These are phyloP conservation scores for Tyrannus savana DNA, from an alignment of 2,113 vertebrate genomes.

Conservation along the genomic window DNA sequence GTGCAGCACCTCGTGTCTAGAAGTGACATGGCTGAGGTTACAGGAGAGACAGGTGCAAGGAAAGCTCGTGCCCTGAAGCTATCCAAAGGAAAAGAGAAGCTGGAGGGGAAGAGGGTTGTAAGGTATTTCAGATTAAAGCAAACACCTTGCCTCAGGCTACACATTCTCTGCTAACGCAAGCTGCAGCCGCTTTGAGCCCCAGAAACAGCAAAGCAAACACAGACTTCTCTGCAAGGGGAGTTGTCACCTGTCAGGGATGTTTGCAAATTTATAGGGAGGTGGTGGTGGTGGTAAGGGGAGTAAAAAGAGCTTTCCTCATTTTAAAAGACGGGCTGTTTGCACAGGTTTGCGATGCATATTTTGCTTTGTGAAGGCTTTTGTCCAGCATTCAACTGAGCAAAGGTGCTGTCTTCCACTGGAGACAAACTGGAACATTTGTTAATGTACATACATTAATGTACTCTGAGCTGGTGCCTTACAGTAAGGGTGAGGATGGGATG, in stretches of 20 bases:
- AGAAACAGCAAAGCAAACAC: conserved; percentile 77
- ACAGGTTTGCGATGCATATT: conserved; percentile 74
- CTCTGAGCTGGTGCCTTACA: conserved; percentile 5
- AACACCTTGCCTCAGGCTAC: conserved; percentile 84
- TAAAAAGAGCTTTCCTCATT: conserved; percentile 68
- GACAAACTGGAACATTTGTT: conserved; percentile 46
- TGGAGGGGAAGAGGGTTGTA: conserved; percentile 74
- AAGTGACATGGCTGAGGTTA: conserved; percentile 73
- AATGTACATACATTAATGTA: conserved; percentile 23
- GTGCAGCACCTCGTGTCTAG: conserved; percentile 65
- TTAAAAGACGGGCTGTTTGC: conserved; percentile 75
- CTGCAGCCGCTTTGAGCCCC: conserved; percentile 70
- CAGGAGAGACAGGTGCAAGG: conserved; percentile 81
- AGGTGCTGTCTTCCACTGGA: conserved; percentile 30
- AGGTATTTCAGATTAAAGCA: conserved; percentile 88
- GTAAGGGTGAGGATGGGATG: conserved; percentile 15
- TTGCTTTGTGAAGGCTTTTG: conserved; percentile 69
- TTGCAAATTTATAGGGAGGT: conserved; percentile 76
- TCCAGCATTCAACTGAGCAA: conserved; percentile 2
- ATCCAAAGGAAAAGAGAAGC: conserved; percentile 62
- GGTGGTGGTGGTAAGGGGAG: conserved; percentile 55
- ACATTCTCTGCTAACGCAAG: conserved; percentile 73
- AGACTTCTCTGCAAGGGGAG: conserved; percentile 69
- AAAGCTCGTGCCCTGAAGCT: conserved; percentile 71
- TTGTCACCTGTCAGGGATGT: conserved; percentile 78